Base-by-base conservation (phyloP, 2,113 vertebrate genomes). In the Barbus barbus region DNA sequence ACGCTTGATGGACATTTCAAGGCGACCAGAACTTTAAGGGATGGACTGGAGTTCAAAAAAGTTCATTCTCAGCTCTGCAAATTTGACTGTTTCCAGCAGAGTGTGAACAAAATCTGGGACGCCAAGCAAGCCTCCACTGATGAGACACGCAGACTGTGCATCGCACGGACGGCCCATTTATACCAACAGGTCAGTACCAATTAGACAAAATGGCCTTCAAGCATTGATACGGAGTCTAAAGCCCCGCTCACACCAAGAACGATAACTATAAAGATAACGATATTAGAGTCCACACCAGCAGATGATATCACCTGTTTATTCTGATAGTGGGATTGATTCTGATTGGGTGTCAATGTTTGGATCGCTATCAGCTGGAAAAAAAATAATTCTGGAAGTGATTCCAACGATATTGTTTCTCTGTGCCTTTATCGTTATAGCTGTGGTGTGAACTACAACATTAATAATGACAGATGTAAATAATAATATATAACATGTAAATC, bases 1-100 rank as follows among this genome's bases (percentile, higher is more conserved):
- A 31, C 2, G 12, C 61, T 63, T 1, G 24, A 63, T 63, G 13
- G 26, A 63, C 16, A 63, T 63, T 63, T 63, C 24, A 63, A 63
- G 61, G 13, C 28, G 0, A 63, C 26, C 61, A 63, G 26, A 63
- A 28, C 28, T 63, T 28, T 63, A 63, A 63, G 14, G 22, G 61
- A 63, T 16, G 26, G 61, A 31, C 22, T 28, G 26, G 26, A 14
- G 2, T 63, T 63, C n/a, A 63, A 63, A 63, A 28, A 63, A 16
- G 61, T 63, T 31, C 26, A 63, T 63, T 63, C 61, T 16, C 61
- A 63, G 61, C 61, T 63, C 61, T 63, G 26, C 28, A 63, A 63
- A 31, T 31, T 63, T 13, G 61, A 63, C 61, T 13, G 14, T 16
- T 63, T 63, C 13, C 61, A 28, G 14, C 5, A 31, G 61, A 31